phyloP scores from a whole-genome alignment of 2,888 invertebrate genomes.

The Cistogaster globosa region DNA sequence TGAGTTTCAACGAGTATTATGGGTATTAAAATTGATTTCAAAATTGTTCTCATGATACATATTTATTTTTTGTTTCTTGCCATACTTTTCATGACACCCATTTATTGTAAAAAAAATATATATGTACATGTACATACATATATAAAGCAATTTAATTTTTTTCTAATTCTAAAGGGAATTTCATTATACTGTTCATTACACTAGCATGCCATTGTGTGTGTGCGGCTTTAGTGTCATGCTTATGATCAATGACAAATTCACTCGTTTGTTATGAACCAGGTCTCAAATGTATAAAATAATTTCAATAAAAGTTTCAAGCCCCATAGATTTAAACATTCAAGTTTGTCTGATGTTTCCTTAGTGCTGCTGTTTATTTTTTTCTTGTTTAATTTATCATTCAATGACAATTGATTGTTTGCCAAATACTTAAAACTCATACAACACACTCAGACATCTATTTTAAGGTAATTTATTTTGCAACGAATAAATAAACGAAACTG shows the following conservation, averaged over 20 bases:
- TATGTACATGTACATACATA: no score
- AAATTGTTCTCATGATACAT: slow-evolving; percentile 61
- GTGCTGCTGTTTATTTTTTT: neutral
- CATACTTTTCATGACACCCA: slow-evolving; percentile 55
- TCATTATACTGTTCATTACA: slow-evolving; percentile 5
- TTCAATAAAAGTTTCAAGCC: slow-evolving; percentile 48
- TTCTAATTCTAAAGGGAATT: slow-evolving; percentile 48
- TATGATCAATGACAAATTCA: slow-evolving; percentile 24
- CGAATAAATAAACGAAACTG: slow-evolving; percentile 60
- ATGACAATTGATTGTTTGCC: slow-evolving; percentile 70
- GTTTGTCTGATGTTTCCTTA: neutral
- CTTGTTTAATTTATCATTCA: slow-evolving; percentile 43
- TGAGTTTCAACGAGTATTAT: slow-evolving; percentile 40
- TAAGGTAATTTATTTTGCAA: slow-evolving; percentile 53
- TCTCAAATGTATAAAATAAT: slow-evolving; percentile 24
- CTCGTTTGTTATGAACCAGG: slow-evolving; percentile 14
- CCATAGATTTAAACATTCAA: slow-evolving; percentile 23
- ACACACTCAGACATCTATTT: slow-evolving; percentile 65
- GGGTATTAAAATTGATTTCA: slow-evolving; percentile 66
- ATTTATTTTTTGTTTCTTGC: slow-evolving; percentile 20
- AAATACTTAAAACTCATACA: slow-evolving; percentile 60
- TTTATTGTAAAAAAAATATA: slow-evolving; percentile 40
- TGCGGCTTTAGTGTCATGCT: slow-evolving; percentile 24
- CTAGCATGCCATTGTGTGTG: neutral
- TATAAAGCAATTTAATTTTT: slow-evolving; percentile 58